Conservation (phyloP, 2,797 vertebrate species). For the Otus scops region DNA sequence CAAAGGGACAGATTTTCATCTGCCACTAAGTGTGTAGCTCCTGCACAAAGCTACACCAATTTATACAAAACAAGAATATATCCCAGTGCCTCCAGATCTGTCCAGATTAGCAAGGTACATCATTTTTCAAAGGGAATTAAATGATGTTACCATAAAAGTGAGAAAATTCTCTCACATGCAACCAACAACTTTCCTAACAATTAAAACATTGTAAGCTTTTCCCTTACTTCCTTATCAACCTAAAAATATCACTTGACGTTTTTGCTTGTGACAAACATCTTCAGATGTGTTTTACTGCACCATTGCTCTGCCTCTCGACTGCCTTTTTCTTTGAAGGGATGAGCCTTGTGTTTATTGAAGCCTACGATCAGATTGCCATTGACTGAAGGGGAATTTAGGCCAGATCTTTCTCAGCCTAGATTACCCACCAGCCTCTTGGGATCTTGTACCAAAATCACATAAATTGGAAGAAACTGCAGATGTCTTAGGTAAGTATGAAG, state of each 20-base stretch:
- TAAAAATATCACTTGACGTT: background rate
- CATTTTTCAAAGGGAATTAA: background rate
- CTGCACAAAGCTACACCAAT: background rate
- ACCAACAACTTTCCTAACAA: background rate
- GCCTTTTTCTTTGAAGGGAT: background rate
- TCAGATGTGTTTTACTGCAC: background rate
- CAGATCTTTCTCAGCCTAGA: background rate
- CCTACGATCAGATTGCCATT: background rate
- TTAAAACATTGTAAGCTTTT: background rate
- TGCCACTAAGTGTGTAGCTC: background rate
- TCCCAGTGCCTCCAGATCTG: background rate
- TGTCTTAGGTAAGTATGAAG: background rate
- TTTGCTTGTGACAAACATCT: background rate
- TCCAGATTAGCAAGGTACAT: background rate
- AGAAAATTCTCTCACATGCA: background rate
- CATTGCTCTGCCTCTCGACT: background rate
- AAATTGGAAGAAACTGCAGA: background rate
- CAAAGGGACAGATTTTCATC: background rate
- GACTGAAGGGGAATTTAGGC: background rate
- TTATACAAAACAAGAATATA: background rate
- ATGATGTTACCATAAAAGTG: background rate
- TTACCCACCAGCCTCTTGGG: background rate
- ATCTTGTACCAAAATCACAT: background rate
- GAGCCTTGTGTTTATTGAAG: background rate
- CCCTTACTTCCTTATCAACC: background rate